phyloP scores from a whole-genome alignment of 2,113 vertebrate species.

The Stigmatopora nigra region DNA sequence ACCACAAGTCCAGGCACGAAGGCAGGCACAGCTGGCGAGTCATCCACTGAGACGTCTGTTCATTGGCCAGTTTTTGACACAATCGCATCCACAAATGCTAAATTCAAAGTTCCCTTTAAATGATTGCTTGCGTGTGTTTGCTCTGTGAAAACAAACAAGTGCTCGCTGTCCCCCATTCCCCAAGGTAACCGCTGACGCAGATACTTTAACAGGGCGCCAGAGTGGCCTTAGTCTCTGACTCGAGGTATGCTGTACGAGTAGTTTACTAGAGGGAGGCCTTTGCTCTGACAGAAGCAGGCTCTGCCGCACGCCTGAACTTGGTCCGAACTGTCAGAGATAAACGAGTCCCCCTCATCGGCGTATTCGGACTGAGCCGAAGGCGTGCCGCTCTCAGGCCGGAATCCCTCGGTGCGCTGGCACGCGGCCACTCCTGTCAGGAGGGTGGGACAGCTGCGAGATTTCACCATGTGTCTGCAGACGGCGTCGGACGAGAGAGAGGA shows the following conservation, averaged over 20 bases:
- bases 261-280: slow-evolving; percentile 86
- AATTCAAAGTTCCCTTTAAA: slow-evolving; percentile 73
- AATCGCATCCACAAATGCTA: slow-evolving; percentile 12
- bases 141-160: slow-evolving; percentile 65
- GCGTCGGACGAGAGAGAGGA: slow-evolving; percentile 61
- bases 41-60: slow-evolving; percentile 25
- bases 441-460: slow-evolving; percentile 89
- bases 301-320: slow-evolving; percentile 93
- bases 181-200: slow-evolving; percentile 35
- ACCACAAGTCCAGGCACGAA: slow-evolving; percentile 18
- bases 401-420: slow-evolving; percentile 77
- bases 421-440: slow-evolving; percentile 71
- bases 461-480: slow-evolving; percentile 90
- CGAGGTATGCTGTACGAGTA: slow-evolving; percentile 85
- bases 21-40: slow-evolving; percentile 51
- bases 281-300: slow-evolving; percentile 92
- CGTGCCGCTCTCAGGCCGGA: slow-evolving; percentile 84
- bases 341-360: slow-evolving; percentile 90
- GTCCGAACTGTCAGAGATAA: slow-evolving; percentile 94
- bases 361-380: slow-evolving; percentile 90
- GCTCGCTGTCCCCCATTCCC: slow-evolving; percentile 65
- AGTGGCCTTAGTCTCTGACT: slow-evolving; percentile 62
- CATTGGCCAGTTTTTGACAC: slow-evolving; percentile 25
- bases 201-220: slow-evolving; percentile 1
- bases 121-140: slow-evolving; percentile 38